phyloP scores from a whole-genome alignment of 2,888 invertebrate species.

The Chironomus riparius region DNA sequence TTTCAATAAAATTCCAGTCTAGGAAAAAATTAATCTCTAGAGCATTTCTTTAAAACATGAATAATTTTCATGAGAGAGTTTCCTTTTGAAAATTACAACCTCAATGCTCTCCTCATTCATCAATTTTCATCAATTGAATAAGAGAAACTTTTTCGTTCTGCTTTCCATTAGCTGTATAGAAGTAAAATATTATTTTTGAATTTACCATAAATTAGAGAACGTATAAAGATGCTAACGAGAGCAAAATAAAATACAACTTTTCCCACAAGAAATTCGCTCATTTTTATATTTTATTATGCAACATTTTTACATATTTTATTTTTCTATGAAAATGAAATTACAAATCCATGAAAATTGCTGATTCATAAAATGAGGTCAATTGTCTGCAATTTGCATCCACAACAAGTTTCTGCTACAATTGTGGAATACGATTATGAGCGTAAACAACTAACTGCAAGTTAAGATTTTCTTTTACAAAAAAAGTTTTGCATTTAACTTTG shows the following conservation, averaged over 20 bases:
- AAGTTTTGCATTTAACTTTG: too few relatives aligned
- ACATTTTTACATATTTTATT: neutral
- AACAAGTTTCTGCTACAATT: neutral
- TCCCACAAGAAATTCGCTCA: neutral
- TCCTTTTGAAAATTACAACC: neutral
- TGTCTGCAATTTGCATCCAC: neutral
- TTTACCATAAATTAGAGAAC: neutral
- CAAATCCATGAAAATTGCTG: constrained; percentile 4
- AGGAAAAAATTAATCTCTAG: too few relatives aligned
- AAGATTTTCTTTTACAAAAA: too few relatives aligned
- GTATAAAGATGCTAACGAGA: neutral
- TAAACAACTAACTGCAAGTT: neutral
- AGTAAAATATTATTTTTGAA: too few relatives aligned
- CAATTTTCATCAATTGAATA: neutral
- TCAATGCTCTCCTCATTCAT: neutral
- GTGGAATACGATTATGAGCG: neutral
- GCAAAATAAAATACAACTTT: neutral
- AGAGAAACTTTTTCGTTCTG: neutral
- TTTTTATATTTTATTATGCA: neutral
- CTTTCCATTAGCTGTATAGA: neutral
- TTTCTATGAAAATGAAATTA: neutral
- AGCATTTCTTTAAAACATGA: neutral
- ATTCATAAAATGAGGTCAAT: constrained; percentile 3
- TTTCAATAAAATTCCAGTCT: too few relatives aligned
- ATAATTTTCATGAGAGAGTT: neutral